Base-by-base conservation (phyloP, 2,113 vertebrate species). In the cat (Felis catus) region DNA sequence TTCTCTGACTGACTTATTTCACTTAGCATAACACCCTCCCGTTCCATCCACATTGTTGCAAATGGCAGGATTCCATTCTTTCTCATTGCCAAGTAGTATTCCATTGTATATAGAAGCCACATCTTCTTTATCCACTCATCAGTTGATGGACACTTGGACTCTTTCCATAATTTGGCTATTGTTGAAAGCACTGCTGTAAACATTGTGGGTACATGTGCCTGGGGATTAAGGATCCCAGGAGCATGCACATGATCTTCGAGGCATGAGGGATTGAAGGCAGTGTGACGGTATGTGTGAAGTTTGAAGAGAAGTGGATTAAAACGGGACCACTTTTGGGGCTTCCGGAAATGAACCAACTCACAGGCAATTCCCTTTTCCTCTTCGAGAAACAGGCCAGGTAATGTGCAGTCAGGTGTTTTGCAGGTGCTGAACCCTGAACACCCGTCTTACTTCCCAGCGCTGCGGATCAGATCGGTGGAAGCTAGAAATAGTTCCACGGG, bases 381-480 rank as follows among this genome's bases (percentile, higher is more conserved):
- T 0, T 14, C 83, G 91, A 85, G 86, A 84, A 87, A 5, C 1
- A n/a, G 74, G 33, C n/a, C 8, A 25, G 7, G 3, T 15, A 0
- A 3, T 48, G 15, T 63, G 29, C 27, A 12, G 3, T 41, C 39
- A 15, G 0, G 0, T 11, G 53, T 48, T 65, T 58, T 63, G 33
- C 84, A 87, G 41, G 11, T 21, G 2, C 27, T 76, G 8, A 36
- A 18, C 13, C 74, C 41, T 6, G 63, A 65, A 21, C 29, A 19
- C 31, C 21, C 0, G 0, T 29, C 29, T 39, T 55, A 1, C 19
- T 61, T 48, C 68, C 73, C 7, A n/a, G 65, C 25, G 11, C 66
- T 79, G 0, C 1, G 1, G 65, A 5, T 79, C n/a, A 48, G 36
- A 21, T 10, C 11, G 33, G 29, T 25, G 45, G 14, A 36, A 29